Evolutionary conservation across 2,113 vertebrate species (phyloP).

Genomic region (Amia ocellicauda): DNA sequence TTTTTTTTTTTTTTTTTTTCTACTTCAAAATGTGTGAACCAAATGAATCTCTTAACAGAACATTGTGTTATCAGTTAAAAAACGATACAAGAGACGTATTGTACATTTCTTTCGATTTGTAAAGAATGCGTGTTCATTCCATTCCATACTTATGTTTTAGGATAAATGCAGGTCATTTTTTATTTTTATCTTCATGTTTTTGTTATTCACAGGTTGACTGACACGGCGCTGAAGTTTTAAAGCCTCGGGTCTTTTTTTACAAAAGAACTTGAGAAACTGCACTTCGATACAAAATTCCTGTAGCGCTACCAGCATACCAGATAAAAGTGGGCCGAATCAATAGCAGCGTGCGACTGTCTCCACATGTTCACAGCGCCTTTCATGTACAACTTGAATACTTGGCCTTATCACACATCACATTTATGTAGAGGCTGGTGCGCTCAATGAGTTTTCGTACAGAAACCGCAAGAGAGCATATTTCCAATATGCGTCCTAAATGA

Average conservation of each 20-base stretch:
- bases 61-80: too few species aligned
- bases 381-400: background rate
- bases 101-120: too few species aligned
- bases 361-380: background rate
- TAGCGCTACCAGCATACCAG: background rate
- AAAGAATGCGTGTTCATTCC: too few species aligned
- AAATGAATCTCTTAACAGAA: too few species aligned
- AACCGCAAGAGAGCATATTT: background rate
- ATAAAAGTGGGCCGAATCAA: background rate
- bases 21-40: too few species aligned
- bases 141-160: too few species aligned
- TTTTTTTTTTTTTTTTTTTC: too few species aligned
- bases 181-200: too few species aligned
- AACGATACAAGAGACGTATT: too few species aligned
- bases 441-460: background rate
- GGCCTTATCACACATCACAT: background rate
- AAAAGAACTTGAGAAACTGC: background rate
- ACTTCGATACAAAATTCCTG: background rate
- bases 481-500: background rate
- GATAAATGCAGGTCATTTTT: background rate
- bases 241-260: background rate
- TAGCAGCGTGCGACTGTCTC: background rate
- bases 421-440: background rate
- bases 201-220: background rate
- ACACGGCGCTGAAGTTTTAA: background rate